A percentile compares a stretch with the other conserved stretches of the same genome.
Evolutionary conservation across 1,140 invertebrate genomes (phyloP).

Genomic region (Agrypnia vestita): DNA sequence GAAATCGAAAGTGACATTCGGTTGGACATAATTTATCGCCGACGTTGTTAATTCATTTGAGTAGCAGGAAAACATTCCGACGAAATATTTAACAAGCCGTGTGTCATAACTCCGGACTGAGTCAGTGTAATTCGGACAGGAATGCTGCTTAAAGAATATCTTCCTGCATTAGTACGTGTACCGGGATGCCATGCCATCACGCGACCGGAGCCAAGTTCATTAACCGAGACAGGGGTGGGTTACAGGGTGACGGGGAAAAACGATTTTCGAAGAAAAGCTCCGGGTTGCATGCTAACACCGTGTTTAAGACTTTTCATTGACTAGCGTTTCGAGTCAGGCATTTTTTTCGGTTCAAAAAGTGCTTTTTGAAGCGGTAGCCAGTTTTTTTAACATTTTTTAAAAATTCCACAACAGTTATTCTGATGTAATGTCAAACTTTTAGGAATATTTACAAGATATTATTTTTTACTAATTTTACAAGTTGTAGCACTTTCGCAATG

Average conservation of each 20-base stretch:
- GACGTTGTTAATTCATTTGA: constrained; percentile 2
- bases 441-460: no score
- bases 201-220: constrained; percentile 48
- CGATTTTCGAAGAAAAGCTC: constrained; percentile 21
- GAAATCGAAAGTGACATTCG: neutral
- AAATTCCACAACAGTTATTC: no score
- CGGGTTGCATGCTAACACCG: constrained; percentile 37
- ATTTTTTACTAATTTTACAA: no score
- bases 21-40: neutral
- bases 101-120: constrained; percentile 32
- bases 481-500: no score
- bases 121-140: constrained; percentile 19
- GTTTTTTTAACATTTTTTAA: no score
- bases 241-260: constrained; percentile 6
- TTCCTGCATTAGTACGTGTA: neutral
- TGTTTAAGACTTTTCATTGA: constrained; percentile 37
- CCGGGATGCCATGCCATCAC: constrained; percentile 30
- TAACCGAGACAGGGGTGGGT: constrained; percentile 52
- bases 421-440: no score
- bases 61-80: constrained; percentile 8
- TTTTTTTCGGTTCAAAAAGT: no score
- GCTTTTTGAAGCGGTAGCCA: no score
- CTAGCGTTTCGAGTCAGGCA: neutral
- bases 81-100: constrained; percentile 23
- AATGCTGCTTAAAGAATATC: constrained; percentile 29